These are phyloP conservation scores for Halichoerus grypus DNA, from an alignment of 2,113 vertebrate species.

Conservation along the genomic window DNA sequence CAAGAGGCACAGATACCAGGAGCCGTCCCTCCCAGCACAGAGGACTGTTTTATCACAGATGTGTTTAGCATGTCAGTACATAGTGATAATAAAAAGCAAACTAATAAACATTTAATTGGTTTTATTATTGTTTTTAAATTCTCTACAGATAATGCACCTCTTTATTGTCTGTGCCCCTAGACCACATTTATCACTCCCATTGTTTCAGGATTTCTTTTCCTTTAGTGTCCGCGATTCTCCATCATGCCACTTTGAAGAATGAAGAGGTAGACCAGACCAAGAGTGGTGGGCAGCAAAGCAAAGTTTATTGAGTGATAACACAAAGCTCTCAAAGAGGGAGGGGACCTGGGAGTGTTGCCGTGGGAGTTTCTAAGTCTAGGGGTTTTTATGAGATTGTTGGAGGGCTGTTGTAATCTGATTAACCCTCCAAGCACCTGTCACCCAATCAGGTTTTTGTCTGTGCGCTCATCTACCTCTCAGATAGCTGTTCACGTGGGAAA, in stretches of 20 bases:
- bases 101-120: not conserved
- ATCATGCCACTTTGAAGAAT: not conserved
- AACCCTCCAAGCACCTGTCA: not conserved
- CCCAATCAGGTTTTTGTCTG: too few relatives aligned
- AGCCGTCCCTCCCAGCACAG: not conserved
- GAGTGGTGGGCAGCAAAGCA: not conserved
- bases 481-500: too few relatives aligned
- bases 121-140: not conserved
- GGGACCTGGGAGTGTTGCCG: not conserved
- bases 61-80: not conserved
- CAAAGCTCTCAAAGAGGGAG: not conserved
- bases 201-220: not conserved
- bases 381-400: not conserved
- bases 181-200: not conserved
- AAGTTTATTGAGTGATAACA: not conserved
- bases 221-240: not conserved
- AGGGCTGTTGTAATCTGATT: not conserved
- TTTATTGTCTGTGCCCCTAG: not conserved
- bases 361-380: not conserved
- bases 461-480: too few relatives aligned
- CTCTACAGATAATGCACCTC: not conserved
- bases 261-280: not conserved
- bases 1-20: not conserved
- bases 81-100: not conserved
- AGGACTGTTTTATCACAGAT: not conserved